Percentiles rank a stretch among this genome's conserved stretches.
Conservation (phyloP, 2,113 vertebrate genomes). For the Dasyornis broadbenti region DNA sequence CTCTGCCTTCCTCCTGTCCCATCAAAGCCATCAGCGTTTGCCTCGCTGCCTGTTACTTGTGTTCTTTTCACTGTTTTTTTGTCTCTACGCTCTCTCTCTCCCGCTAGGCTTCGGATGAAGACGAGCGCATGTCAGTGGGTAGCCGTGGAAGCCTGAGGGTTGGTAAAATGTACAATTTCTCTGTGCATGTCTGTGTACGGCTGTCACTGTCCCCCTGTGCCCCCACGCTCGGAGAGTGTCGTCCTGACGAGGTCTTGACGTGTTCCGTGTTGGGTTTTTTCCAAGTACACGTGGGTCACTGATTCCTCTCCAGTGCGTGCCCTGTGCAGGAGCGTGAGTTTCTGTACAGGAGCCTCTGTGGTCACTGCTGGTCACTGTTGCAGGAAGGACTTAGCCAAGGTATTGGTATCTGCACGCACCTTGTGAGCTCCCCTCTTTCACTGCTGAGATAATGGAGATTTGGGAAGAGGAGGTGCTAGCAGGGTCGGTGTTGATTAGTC, state of each 20-base stretch:
- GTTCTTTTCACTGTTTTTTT: slow-evolving; percentile 31
- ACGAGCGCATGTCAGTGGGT: slow-evolving; percentile 88
- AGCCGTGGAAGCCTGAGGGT: slow-evolving; percentile 89
- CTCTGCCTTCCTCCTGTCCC: not conserved
- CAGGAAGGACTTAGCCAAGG: not conserved
- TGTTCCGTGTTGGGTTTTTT: not conserved
- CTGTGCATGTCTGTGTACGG: not conserved
- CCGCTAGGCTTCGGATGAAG: slow-evolving; percentile 88
- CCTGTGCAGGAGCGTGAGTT: not conserved
- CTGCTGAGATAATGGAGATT: not conserved
- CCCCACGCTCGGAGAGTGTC: not conserved
- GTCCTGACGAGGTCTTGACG: not conserved
- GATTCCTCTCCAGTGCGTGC: not conserved
- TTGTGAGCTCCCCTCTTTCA: not conserved
- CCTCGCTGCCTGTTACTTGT: not conserved
- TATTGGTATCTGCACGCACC: not conserved
- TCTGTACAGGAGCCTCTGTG: not conserved
- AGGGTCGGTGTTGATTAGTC: not conserved
- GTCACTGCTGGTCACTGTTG: not conserved
- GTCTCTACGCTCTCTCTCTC: slow-evolving; percentile 61
- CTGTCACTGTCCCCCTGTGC: not conserved
- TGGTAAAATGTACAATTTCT: slow-evolving; percentile 66
- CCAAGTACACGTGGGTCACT: fast-evolving
- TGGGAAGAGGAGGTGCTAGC: not conserved
- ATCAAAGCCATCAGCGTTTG: not conserved